Percentiles rank a stretch among this genome's conserved stretches.
Evolutionary conservation across 2,113 vertebrate species (phyloP).

Genomic region (Saccopteryx leptura): DNA sequence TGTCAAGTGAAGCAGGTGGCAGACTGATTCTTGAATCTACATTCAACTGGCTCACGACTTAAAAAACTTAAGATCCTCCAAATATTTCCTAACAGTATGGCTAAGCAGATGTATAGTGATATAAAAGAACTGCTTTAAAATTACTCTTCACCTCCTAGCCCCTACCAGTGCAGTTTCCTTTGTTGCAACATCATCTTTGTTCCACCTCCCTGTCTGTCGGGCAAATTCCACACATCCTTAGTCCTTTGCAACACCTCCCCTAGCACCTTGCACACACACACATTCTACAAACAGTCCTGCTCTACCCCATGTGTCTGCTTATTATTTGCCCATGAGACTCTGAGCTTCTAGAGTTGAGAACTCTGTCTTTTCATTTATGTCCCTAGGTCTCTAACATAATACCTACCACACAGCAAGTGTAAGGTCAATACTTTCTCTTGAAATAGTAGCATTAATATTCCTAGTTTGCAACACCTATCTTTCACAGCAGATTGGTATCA

Average conservation of each 20-base stretch:
- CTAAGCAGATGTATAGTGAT: neutral
- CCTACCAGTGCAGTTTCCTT: neutral
- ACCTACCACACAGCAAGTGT: neutral
- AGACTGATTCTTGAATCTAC: neutral
- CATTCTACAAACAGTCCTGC: neutral
- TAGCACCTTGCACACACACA: neutral
- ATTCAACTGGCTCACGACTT: neutral
- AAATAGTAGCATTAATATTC: neutral
- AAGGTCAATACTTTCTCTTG: neutral
- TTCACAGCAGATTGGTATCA: conserved; percentile 47
- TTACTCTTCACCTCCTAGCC: neutral
- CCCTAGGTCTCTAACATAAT: neutral
- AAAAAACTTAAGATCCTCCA: neutral
- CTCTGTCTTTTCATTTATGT: neutral
- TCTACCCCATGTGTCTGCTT: neutral
- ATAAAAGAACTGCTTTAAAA: neutral
- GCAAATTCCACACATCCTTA: neutral
- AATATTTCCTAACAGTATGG: neutral
- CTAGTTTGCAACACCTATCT: neutral
- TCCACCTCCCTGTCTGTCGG: neutral
- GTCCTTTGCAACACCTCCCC: neutral
- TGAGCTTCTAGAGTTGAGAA: neutral
- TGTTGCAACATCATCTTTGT: neutral
- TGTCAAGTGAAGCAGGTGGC: neutral
- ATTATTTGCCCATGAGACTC: neutral